Evolutionary conservation across 2,888 invertebrate genomes (phyloP).

Genomic region (Agonopterix arenella): DNA sequence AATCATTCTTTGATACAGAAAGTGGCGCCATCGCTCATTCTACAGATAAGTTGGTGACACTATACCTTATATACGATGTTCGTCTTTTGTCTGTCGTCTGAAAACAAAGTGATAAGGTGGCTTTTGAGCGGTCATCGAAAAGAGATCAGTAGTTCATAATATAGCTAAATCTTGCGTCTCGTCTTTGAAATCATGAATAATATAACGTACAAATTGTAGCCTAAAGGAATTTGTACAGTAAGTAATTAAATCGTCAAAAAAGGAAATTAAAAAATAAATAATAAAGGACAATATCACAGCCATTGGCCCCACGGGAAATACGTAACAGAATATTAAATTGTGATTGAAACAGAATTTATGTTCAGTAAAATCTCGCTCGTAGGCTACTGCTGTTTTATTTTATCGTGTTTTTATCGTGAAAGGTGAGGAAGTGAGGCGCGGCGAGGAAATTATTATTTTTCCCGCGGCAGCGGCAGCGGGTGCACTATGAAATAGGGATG

Average conservation of each 20-base stretch:
- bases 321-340: constrained; percentile 1
- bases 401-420: constrained; percentile 11
- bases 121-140: no score
- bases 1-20: no score
- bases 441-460: constrained; percentile 56
- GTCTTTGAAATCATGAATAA: no score
- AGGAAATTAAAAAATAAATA: not conserved
- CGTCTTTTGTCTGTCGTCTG: no score
- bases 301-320: not conserved
- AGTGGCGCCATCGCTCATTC: no score
- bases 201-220: no score
- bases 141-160: no score
- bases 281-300: not conserved
- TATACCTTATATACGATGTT: no score
- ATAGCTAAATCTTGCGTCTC: no score
- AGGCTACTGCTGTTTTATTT: constrained; percentile 2
- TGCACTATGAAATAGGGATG: no score
- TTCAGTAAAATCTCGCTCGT: not conserved
- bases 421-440: constrained; percentile 10
- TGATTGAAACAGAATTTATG: constrained; percentile 4
- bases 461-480: constrained; percentile 13
- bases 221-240: not conserved
- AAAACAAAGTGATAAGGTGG: no score
- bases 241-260: not conserved
- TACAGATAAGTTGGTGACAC: no score